phyloP scores from a whole-genome alignment of 2,888 invertebrate species.

The Cinara cedri region DNA sequence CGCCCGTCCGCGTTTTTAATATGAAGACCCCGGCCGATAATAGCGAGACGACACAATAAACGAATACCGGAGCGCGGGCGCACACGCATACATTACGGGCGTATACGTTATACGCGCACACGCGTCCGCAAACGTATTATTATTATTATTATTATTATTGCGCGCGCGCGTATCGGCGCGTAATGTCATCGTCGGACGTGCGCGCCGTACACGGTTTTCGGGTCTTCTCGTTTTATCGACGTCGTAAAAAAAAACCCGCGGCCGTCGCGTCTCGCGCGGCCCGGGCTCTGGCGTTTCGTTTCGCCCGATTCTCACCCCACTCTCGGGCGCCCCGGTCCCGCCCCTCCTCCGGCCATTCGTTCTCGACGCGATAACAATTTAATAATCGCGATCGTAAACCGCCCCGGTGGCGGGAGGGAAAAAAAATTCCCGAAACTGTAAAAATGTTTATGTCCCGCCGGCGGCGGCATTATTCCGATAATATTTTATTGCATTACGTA shows the following conservation, averaged over 20 bases:
- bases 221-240: conserved; percentile 53
- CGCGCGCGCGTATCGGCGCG: background rate
- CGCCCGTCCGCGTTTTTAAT: conserved; percentile 52
- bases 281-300: background rate
- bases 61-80: conserved; percentile 36
- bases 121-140: background rate
- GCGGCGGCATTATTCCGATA: conserved; percentile 1
- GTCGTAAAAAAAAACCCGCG: conserved; percentile 51
- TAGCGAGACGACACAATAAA: conserved; percentile 52
- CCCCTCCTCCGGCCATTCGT: too few relatives aligned
- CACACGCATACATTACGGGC: background rate
- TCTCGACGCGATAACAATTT: conserved; percentile 20
- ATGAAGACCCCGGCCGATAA: too few relatives aligned
- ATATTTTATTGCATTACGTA: background rate
- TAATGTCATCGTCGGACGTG: background rate
- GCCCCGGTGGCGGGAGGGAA: too few relatives aligned
- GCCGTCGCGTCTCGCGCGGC: background rate
- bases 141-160: conserved; percentile 17
- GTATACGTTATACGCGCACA: too few relatives aligned
- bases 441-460: conserved; percentile 23
- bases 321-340: background rate
- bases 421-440: conserved; percentile 36
- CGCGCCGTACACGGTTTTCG: conserved; percentile 42
- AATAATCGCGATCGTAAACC: conserved; percentile 19
- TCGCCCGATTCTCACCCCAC: background rate